These are phyloP conservation scores for Drosophila hamatofila DNA, from an alignment of 2,888 invertebrate genomes.

Conservation along the genomic window DNA sequence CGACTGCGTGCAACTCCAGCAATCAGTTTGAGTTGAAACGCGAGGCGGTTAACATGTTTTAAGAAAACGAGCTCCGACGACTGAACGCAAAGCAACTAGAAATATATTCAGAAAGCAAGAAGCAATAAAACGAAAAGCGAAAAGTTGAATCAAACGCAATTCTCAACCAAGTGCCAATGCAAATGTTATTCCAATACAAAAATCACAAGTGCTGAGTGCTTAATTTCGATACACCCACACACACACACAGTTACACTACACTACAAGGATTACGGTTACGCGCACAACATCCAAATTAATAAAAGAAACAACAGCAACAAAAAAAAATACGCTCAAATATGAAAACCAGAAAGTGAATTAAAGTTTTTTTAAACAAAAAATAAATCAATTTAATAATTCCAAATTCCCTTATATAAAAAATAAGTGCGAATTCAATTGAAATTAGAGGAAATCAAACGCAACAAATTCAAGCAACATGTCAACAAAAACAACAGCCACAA, in stretches of 20 bases:
- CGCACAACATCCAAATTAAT: conserved; percentile 15
- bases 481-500: conserved; percentile 31
- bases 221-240: conserved; percentile 17
- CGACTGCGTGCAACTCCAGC: conserved; percentile 79
- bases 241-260: conserved; percentile 23
- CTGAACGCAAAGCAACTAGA: conserved; percentile 13
- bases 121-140: conserved; percentile 10
- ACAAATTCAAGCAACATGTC: conserved; percentile 39
- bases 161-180: conserved; percentile 55
- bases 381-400: conserved; percentile 12
- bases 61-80: conserved; percentile 80
- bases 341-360: conserved; percentile 71
- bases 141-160: conserved; percentile 25
- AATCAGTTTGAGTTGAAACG: conserved; percentile 85
- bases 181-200: conserved; percentile 20
- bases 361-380: conserved; percentile 40
- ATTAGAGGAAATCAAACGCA: conserved; percentile 18
- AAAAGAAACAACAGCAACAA: too few species aligned
- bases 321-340: conserved; percentile 71
- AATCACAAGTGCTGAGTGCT: conserved; percentile 49
- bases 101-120: conserved; percentile 1
- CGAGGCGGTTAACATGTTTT: conserved; percentile 85
- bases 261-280: conserved; percentile 68
- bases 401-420: conserved; percentile 33
- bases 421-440: conserved; percentile 19